Evolutionary conservation across 1,140 invertebrate species (phyloP), one percentile per base, ranked within the genome.

Genomic region (Meteorus sp.): DNA sequence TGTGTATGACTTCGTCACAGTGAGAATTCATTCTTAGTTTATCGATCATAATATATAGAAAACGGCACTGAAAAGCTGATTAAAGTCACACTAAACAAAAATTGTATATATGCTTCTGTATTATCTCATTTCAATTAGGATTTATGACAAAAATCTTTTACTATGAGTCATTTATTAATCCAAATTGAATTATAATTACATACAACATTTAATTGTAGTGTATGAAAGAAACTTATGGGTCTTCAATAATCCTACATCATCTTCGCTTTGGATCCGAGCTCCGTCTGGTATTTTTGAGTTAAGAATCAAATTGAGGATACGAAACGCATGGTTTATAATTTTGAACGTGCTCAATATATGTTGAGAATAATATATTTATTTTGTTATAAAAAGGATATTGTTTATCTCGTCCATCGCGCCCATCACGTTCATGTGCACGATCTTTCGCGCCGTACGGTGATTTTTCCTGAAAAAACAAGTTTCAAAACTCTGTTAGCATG

Each of bases 371-470:
- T 56, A 54, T 54, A 35, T 29, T 48, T 20, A 54, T 45, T 29
- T 59, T n/a, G n/a, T 48, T 67, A 66, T 58, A 44, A 86, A 88
- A 89, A 89, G 87, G 88, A 89, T 89, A 89, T 89, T 89, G 87
- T 86, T 89, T 89, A 60, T 89, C 88, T 71, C 88, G 79, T 52
- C 82, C 80, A 74, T 88, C 86, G 60, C 82, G 80, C 31, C 83
- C 78, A 61, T 89, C 88, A 60, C 88, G 85, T 48, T 87, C 87
- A 60, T 87, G 82, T 69, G 85, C 84, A 68, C 85, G 71, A 63
- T 85, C 84, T 64, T 84, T 79, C 15, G 74, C 66, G n/a, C n/a
- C n/a, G 66, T 88, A 88, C 20, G 87, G 87, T 19, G 87, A 89
- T 71, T 88, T 86, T 73, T 89, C 87, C 87, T 89, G 79, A 67